Evolutionary conservation across 2,888 invertebrate genomes (phyloP), one percentile per base, ranked within the genome.

Genomic region (Corbicula japonica): DNA sequence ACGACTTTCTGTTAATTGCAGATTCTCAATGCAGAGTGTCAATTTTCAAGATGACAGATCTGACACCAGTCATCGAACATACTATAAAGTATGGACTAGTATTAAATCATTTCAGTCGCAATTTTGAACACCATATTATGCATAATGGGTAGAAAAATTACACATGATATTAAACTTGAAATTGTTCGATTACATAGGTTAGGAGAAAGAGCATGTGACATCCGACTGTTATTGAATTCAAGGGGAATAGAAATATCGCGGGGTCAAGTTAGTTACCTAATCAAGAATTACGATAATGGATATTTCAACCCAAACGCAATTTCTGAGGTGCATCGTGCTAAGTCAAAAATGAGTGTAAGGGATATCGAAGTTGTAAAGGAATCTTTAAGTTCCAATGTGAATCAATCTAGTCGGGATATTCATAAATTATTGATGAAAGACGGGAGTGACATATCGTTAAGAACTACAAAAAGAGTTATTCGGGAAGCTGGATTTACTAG

Each of bases 401-500:
- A 41, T 18, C 41, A 61, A 41, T 61, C 61, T 23, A 10, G 34
- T 41, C 35, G 1, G 41, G 35, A n/a, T 26, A 26, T 61, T n/a
- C 61, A 61, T 23, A 38, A 23, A 8, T 23, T 23, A n/a, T 41
- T 61, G 26, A 26, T 5, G 4, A 35, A 26, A 21, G 41, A 61
- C 26, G 61, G 61, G 18, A 21, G n/a, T 44, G 28, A 35, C 18
- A 8, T 44, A 21, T 38, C 26, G 44, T 38, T 61, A 46, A 26
- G 35, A 23, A 69, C 62, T 6, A 52, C 54, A 15, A 61, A 63
- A 23, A 35, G 48, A 35, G 18, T 38, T 12, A 50, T 62, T 26
- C 38, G 23, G n/a, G 41, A 26, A 44, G 34, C 60, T 41, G 74
- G 75, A 15, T 79, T 46, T 44, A 65, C 35, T 41, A 38, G 15